A percentile compares a stretch with the other conserved stretches of the same genome.
These are phyloP conservation scores for Sciaenops ocellatus DNA, from an alignment of 2,797 vertebrate species.

Conservation along the genomic window DNA sequence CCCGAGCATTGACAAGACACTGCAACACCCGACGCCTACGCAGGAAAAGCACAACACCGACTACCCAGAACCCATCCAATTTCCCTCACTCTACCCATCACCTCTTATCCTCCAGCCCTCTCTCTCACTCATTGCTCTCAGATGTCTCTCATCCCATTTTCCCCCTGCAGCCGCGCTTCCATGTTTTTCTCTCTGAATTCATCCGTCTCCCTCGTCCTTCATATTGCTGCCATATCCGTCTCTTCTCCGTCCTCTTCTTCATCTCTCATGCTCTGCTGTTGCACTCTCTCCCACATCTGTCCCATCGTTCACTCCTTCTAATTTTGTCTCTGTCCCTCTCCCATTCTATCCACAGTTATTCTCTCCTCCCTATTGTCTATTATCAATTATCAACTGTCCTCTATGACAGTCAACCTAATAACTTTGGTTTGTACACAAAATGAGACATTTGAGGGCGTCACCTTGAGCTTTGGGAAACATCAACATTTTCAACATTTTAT, in stretches of 20 bases:
- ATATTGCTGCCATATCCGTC: slow-evolving; percentile 21
- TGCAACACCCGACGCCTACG: slow-evolving; percentile 62
- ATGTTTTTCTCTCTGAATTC: slow-evolving; percentile 44
- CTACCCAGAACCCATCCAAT: slow-evolving; percentile 54
- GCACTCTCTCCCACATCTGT: not conserved
- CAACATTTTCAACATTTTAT: too few species aligned
- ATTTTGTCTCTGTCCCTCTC: not conserved
- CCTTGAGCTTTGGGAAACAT: too few species aligned
- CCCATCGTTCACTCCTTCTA: slow-evolving; percentile 1
- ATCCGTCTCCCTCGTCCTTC: slow-evolving; percentile 37
- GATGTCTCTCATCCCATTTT: slow-evolving; percentile 34
- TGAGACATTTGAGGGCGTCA: too few species aligned
- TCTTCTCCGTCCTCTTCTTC: slow-evolving; percentile 26
- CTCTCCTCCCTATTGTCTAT: not conserved
- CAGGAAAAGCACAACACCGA: slow-evolving; percentile 51
- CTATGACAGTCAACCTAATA: not conserved
- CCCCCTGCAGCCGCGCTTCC: slow-evolving; percentile 40
- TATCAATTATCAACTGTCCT: not conserved
- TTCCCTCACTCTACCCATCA: slow-evolving; percentile 41
- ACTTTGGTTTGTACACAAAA: too few species aligned
- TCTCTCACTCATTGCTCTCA: slow-evolving; percentile 21
- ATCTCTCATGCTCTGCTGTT: slow-evolving; percentile 30
- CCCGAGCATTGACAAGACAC: slow-evolving; percentile 50
- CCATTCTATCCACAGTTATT: not conserved
- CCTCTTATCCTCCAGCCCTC: slow-evolving; percentile 25